phyloP scores from a whole-genome alignment of 2,113 vertebrate genomes.

The Myiagra hebetior region DNA sequence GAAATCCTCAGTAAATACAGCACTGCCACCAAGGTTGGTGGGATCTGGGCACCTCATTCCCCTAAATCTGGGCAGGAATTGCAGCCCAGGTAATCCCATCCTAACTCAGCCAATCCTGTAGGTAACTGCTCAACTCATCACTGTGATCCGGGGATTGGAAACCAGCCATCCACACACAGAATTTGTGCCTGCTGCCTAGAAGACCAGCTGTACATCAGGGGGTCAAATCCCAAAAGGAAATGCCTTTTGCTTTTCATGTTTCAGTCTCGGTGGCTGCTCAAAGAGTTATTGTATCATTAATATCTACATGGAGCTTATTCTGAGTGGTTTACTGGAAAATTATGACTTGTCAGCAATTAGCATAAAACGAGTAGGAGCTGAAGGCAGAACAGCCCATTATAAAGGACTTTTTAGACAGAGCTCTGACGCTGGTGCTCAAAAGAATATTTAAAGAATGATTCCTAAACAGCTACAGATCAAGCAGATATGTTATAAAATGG shows the following conservation, averaged over 20 bases:
- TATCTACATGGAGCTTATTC: background rate
- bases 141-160: background rate
- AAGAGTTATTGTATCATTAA: background rate
- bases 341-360: conserved; percentile 10
- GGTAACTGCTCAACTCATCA: background rate
- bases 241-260: background rate
- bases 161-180: background rate
- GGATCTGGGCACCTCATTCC: background rate
- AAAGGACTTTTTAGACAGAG: background rate
- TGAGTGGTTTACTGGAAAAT: conserved; percentile 20
- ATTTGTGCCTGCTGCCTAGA: background rate
- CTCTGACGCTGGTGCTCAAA: background rate
- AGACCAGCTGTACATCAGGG: background rate
- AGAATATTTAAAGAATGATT: conserved; percentile 6
- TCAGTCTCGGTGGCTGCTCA: background rate
- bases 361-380: background rate
- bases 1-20: background rate
- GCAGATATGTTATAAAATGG: background rate
- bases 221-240: background rate
- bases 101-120: background rate
- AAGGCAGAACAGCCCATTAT: background rate
- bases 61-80: background rate
- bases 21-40: background rate
- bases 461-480: background rate
- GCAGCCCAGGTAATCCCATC: background rate